Base-by-base conservation (phyloP, 2,113 vertebrate genomes). In the Regulus satrapa region DNA sequence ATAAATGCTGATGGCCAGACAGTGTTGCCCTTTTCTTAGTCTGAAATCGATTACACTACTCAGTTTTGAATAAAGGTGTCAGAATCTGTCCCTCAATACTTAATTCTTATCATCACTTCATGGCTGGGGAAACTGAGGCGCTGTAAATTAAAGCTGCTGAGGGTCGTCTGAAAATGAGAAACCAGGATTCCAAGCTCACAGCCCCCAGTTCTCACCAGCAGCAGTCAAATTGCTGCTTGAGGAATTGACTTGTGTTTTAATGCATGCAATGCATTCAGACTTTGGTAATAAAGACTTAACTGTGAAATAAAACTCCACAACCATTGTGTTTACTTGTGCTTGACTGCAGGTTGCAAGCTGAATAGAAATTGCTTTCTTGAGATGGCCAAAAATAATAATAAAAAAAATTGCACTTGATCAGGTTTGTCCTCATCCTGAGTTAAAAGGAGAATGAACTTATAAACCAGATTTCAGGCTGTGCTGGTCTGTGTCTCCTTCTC, bases 221-320 rank as follows among this genome's bases (percentile, higher is more conserved):
- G 10, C 67, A 76, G 64, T 21, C 43, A 78, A 84, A 75, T n/a
- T 1, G 0, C 41, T 46, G 40, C 69, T 85, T 28, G 19, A 84
- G 31, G 34, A 74, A 69, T 5, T 54, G 48, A 29, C n/a, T 68
- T 67, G 56, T 73, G 54, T 56, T 80, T 80, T 86, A 92, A 94
- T 67, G 63, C 51, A 58, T 24, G 38, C 43, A 56, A 63, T 86
- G 72, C 63, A 62, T 88, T 95, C 87, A 79, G 41, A 58, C 11
- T 67, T 93, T 0, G 0, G 85, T 94, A 88, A 90, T 94, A 93
- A 94, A 90, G 19, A 36, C 40, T 94, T 92, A 94, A 80, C 88
- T 77, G 46, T 40, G 88, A 95, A 96, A 95, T 95, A 94, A 88
- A 94, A 88, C 55, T 90, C 71, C 63, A 86, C 82, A 52, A 29